Evolutionary conservation across 1,140 invertebrate genomes (phyloP).

Genomic region (Yoshiicerus persimilis): DNA sequence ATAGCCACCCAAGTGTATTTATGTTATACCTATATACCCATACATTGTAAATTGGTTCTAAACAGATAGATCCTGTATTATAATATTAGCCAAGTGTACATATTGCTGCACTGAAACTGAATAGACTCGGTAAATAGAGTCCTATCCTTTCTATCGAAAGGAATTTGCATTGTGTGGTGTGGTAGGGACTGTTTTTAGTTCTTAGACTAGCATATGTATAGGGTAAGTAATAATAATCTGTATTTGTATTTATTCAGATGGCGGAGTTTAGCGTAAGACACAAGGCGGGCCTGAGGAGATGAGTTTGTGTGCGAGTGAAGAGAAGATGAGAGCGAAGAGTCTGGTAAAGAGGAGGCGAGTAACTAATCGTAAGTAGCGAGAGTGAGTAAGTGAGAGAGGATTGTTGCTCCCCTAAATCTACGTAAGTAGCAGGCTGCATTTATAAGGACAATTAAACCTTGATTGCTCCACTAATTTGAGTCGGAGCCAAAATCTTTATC

Average conservation of each 20-base stretch:
- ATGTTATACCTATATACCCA: background rate
- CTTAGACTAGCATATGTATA: too few relatives aligned
- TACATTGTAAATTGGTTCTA: background rate
- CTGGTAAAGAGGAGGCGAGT: slow-evolving; percentile 7
- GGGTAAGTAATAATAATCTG: background rate
- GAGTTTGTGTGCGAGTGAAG: background rate
- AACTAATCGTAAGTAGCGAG: slow-evolving; percentile 4
- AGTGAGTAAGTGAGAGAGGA: slow-evolving; percentile 21
- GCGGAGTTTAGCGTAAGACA: background rate
- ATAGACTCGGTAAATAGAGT: too few relatives aligned
- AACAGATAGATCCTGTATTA: too few relatives aligned
- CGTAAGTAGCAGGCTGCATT: slow-evolving; percentile 36
- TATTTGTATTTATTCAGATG: background rate
- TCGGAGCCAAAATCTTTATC: slow-evolving; percentile 47
- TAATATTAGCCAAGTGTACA: too few relatives aligned
- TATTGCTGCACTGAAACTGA: too few relatives aligned
- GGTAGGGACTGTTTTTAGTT: background rate
- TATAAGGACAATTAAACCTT: slow-evolving; percentile 50
- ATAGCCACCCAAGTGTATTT: background rate
- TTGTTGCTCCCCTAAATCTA: slow-evolving; percentile 35
- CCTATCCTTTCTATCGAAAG: too few relatives aligned
- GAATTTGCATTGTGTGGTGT: background rate
- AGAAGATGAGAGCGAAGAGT: background rate
- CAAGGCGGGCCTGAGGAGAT: background rate
- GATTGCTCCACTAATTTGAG: slow-evolving; percentile 50